phyloP scores from a whole-genome alignment of 2,113 vertebrate species.

The Xenopus tropicalis region DNA sequence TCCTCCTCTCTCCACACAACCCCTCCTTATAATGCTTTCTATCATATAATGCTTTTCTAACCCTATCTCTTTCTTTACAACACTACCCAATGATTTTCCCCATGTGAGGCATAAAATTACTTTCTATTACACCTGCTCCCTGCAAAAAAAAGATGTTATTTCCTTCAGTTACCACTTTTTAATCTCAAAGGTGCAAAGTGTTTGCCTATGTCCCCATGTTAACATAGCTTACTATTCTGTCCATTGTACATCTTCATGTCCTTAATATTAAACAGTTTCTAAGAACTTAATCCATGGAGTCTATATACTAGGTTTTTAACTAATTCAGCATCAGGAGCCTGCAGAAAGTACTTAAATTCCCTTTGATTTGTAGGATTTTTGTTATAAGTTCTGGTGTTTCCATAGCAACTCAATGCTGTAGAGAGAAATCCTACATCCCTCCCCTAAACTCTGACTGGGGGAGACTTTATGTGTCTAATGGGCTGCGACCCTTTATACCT shows the following conservation, averaged over 20 bases:
- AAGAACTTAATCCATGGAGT: too few relatives aligned
- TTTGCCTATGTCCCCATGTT: too few relatives aligned
- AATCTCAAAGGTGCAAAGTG: too few relatives aligned
- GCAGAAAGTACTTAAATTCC: constrained; percentile 33
- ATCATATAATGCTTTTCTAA: constrained; percentile 1
- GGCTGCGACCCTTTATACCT: not conserved
- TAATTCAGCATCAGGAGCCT: too few relatives aligned
- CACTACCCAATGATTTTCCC: not conserved
- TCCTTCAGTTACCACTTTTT: too few relatives aligned
- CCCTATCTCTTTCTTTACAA: not conserved
- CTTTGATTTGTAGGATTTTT: constrained; percentile 31
- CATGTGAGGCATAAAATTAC: not conserved
- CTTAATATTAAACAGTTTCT: too few relatives aligned
- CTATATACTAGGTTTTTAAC: too few relatives aligned
- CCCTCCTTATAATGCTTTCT: not conserved
- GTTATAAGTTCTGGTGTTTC: constrained; percentile 27
- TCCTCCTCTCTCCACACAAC: constrained; percentile 1
- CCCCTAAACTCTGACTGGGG: not conserved
- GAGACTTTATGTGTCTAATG: not conserved
- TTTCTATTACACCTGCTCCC: not conserved
- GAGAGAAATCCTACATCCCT: constrained; percentile 3
- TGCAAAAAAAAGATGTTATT: not conserved
- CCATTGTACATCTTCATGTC: too few relatives aligned
- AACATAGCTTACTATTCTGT: too few relatives aligned
- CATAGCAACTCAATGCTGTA: constrained; percentile 29